A percentile compares a stretch with the other conserved stretches of the same genome.
phyloP scores from a whole-genome alignment of 92 coral and sea anemone genomes.

The Pocillopora grandis region DNA sequence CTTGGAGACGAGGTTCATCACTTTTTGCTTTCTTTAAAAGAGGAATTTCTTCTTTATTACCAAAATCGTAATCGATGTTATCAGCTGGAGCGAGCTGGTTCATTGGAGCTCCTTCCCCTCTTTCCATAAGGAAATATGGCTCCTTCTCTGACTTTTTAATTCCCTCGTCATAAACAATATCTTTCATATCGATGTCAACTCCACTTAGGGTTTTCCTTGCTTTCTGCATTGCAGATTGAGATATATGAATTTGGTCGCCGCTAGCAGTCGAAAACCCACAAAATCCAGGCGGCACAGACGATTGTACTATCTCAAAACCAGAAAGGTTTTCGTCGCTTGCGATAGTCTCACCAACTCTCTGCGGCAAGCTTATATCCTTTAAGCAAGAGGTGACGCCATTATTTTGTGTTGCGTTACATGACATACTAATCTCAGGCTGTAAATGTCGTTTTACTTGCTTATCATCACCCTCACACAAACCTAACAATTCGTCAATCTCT shows the following conservation, averaged over 20 bases:
- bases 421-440: not conserved
- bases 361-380: not conserved
- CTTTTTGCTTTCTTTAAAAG: not conserved
- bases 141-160: not conserved
- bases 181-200: constrained; percentile 12
- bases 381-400: not conserved
- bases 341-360: not conserved
- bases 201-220: constrained; percentile 33
- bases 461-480: not conserved
- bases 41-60: not conserved
- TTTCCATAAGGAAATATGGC: not conserved
- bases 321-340: not conserved
- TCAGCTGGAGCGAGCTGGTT: too few relatives aligned
- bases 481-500: constrained; percentile 5
- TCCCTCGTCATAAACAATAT: not conserved
- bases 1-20: not conserved
- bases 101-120: not conserved
- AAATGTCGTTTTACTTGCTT: not conserved
- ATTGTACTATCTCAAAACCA: not conserved
- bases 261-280: constrained; percentile 56
- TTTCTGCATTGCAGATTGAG: constrained; percentile 52
- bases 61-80: too few relatives aligned
- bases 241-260: constrained; percentile 47
- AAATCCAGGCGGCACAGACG: constrained; percentile 1
- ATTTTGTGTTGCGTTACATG: not conserved